A percentile compares a stretch with the other conserved stretches of the same genome.
Conservation (phyloP, 2,113 vertebrate genomes). For the Ceuthmochares aereus region DNA sequence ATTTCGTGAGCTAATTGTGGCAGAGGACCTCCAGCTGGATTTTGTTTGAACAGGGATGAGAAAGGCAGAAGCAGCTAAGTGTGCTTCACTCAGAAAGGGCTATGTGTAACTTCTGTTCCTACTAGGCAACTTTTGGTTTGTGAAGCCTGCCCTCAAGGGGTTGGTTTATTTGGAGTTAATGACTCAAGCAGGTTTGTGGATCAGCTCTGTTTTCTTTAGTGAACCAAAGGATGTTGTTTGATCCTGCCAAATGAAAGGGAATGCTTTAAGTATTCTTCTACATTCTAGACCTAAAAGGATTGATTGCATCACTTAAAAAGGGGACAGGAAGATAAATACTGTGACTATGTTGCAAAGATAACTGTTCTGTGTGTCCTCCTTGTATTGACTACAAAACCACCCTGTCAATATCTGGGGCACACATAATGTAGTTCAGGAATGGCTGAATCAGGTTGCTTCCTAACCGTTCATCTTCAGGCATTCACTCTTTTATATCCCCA, state of each 20-base stretch:
- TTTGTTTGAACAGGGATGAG: neutral
- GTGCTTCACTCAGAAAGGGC: neutral
- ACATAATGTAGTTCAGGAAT: neutral
- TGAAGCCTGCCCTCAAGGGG: neutral
- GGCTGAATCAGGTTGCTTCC: conserved; percentile 1
- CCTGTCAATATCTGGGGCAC: neutral
- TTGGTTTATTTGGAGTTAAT: conserved; percentile 12
- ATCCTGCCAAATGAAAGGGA: conserved; percentile 11
- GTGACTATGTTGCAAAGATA: neutral
- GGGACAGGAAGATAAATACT: neutral
- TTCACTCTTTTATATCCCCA: neutral
- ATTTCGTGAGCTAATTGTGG: neutral
- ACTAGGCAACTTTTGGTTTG: neutral
- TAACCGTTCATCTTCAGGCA: neutral
- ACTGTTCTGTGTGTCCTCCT: neutral
- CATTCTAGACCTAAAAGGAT: neutral
- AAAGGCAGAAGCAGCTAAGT: neutral
- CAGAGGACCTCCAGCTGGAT: neutral
- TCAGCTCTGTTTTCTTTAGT: neutral
- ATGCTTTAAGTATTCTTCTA: neutral
- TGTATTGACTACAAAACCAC: neutral
- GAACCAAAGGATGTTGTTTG: neutral
- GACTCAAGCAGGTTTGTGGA: neutral
- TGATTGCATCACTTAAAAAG: neutral
- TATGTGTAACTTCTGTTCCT: neutral